Base-by-base conservation (phyloP, 2,888 invertebrate species). In the Habrosyne pyritoides region DNA sequence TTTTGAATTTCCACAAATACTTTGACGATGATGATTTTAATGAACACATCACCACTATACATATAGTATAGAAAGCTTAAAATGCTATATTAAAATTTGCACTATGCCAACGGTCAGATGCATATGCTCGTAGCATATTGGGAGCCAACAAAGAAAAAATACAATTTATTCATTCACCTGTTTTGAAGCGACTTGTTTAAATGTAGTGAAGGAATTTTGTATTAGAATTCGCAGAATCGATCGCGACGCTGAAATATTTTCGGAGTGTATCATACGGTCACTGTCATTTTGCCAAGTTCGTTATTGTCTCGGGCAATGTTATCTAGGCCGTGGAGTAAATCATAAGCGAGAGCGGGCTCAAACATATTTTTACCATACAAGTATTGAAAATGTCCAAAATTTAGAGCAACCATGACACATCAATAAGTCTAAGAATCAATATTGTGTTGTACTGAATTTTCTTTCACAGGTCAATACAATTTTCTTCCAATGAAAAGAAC, bases 201-300 rank as follows among this genome's bases (percentile, higher is more conserved):
- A 36, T 12, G 14, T 48, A 46, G 33, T 50, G 50, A 28, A 49
- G 26, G 50, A 50, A 50, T 28, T 24, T 14, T 21, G 1, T 21
- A 36, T 52, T 6, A 46, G 46, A 49, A 61, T 56, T 54, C 52
- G 52, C 36, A 42, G 53, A 50, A 56, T 52, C 42, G 53, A 47
- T 24, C 42, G 47, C 26, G 46, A 53, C 51, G 46, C 56, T 53
- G 28, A 59, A 57, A 60, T 67, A 57, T 59, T 60, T 59, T 57
- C 21, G 22, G 49, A 30, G 46, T 71, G 69, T 70, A 53, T 73
- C 66, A 71, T 53, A 42, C 28, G 8, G 21, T 10, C 24, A 52
- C 48, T 52, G 53, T 21, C 33, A 33, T 24, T 53, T 57, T 73
- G 75, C 73, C 75, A 75, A 75, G 63, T 64, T 65, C 60, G 59